Base-by-base conservation (phyloP, 2,888 invertebrate genomes). In the Yponomeuta sedellus region DNA sequence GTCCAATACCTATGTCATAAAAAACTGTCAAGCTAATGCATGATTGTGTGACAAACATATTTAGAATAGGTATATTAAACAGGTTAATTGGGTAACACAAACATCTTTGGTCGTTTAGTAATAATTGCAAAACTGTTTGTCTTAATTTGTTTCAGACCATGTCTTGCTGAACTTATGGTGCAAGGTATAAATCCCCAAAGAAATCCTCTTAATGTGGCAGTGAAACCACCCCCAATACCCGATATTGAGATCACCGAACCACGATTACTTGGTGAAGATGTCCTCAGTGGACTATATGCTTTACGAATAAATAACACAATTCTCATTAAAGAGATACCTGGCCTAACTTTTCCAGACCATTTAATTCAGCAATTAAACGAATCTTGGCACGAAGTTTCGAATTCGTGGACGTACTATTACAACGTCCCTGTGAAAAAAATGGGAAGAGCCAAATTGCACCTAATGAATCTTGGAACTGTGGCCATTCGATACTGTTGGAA, bases 401-500 rank as follows among this genome's bases (percentile, higher is more conserved):
- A 73, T 10, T 70, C 77, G 1, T 91, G 91, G 91, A 81, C 80
- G 1, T 91, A 90, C 70, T 90, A 91, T 68, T 88, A 89, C 65
- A 88, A 88, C 67, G 78, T 80, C 5, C 81, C 85, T 0, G 67
- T 76, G 12, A 81, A 78, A 65, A 78, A 76, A 72, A 78, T 79
- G 3, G 85, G 86, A 0, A 79, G 87, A 71, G 77, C 79, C 69
- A 83, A 81, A 70, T 71, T 93, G 6, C 77, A 71, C 68, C 71
- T 93, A 0, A 80, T 92, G 72, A 93, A 93, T 71, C 79, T 88
- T 10, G 92, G 93, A n/a, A 91, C 89, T 12, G 83, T 85, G 0
- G 75, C 86, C 6, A 72, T 93, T 11, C 77, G 83, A 67, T 92
- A 92, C 73, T 86, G 87, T 66, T 93, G 93, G 93, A 86, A 85